Evolutionary conservation across 2,888 invertebrate genomes (phyloP).

Genomic region (Encarsia formosa): DNA sequence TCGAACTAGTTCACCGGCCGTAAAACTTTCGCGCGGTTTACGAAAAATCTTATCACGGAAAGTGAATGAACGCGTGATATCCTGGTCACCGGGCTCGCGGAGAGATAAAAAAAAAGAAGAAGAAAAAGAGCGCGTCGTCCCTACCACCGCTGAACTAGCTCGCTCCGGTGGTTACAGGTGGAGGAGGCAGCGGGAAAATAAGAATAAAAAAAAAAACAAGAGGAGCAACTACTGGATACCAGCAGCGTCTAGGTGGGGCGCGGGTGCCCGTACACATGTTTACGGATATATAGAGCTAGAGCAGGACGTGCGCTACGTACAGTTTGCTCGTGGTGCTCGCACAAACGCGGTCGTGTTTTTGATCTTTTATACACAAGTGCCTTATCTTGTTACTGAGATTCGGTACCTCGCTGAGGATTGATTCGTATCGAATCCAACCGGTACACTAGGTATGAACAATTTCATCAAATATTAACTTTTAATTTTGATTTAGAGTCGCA

Average conservation of each 20-base stretch:
- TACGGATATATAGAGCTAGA: slow-evolving; percentile 52
- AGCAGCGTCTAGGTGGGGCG: slow-evolving; percentile 19
- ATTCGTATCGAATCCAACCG: too few relatives aligned
- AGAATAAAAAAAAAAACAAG: slow-evolving; percentile 5
- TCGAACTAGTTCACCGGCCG: too few relatives aligned
- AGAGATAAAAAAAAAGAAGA: not conserved
- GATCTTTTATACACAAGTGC: too few relatives aligned
- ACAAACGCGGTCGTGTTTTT: too few relatives aligned
- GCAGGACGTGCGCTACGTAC: slow-evolving; percentile 52
- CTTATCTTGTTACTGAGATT: too few relatives aligned
- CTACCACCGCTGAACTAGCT: slow-evolving; percentile 35
- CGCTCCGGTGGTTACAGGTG: slow-evolving; percentile 41
- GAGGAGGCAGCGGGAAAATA: slow-evolving; percentile 1
- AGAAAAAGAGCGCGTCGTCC: not conserved
- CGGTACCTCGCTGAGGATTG: too few relatives aligned
- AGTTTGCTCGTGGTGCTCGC: slow-evolving; percentile 51
- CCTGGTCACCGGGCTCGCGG: slow-evolving; percentile 9
- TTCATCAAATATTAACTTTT: too few relatives aligned
- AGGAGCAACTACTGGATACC: too few relatives aligned
- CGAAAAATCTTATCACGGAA: too few relatives aligned
- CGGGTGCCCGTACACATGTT: not conserved
- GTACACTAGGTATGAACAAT: too few relatives aligned
- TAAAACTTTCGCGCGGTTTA: too few relatives aligned
- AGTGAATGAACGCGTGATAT: slow-evolving; percentile 14
- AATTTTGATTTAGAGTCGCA: too few relatives aligned